Percentiles rank a stretch among this genome's conserved stretches.
Evolutionary conservation across 2,113 vertebrate species (phyloP).

Genomic region (Ptyas mucosa): DNA sequence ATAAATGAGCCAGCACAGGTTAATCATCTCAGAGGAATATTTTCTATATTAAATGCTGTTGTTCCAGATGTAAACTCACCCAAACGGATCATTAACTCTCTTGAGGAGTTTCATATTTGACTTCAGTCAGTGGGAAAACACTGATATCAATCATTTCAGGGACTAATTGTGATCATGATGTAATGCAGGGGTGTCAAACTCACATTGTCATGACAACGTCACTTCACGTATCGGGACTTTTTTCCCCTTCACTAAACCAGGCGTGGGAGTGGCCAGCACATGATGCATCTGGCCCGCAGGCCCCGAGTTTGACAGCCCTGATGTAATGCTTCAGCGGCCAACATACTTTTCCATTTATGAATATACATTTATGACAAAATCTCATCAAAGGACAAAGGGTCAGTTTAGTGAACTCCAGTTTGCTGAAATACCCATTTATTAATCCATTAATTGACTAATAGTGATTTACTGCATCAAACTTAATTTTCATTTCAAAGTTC

Average conservation of each 20-base stretch:
- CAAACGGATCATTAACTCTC: not conserved
- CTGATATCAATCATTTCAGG: not conserved
- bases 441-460: not conserved
- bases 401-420: not conserved
- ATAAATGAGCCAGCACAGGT: not conserved
- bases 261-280: no score
- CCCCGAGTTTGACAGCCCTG: no score
- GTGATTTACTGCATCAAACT: not conserved
- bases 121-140: not conserved
- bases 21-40: not conserved
- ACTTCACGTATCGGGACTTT: no score
- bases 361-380: not conserved
- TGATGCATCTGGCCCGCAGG: no score
- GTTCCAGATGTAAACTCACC: not conserved
- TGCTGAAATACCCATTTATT: not conserved
- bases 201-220: fast-evolving
- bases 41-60: no score
- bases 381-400: not conserved
- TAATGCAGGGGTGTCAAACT: no score
- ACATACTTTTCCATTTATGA: no score
- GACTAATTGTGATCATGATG: no score
- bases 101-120: not conserved
- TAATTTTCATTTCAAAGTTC: not conserved
- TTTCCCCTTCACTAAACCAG: no score
- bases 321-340: no score